These are phyloP conservation scores for Xanthia togata DNA, from an alignment of 2,888 invertebrate species.

Conservation along the genomic window DNA sequence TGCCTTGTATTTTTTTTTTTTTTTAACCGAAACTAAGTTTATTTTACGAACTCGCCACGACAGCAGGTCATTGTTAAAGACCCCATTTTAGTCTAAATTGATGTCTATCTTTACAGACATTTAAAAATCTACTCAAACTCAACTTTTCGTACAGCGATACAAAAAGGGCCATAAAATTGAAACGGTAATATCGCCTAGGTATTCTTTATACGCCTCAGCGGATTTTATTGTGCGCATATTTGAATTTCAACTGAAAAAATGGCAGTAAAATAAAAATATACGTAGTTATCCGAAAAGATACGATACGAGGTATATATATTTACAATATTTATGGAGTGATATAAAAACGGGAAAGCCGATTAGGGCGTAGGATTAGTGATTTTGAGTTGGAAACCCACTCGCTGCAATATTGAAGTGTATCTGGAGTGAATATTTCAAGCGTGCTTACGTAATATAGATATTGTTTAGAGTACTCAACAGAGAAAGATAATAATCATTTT, in stretches of 20 bases:
- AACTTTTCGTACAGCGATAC: neutral
- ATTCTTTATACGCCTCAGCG: conserved; percentile 14
- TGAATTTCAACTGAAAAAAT: conserved; percentile 23
- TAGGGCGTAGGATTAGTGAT: neutral
- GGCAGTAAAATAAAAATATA: conserved; percentile 30
- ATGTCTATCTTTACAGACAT: too few species aligned
- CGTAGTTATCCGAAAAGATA: neutral
- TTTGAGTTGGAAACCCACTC: neutral
- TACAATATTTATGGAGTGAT: conserved; percentile 4
- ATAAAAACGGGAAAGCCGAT: neutral
- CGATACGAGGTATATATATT: neutral
- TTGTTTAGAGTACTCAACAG: neutral
- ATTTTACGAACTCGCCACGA: neutral
- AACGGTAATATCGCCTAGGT: conserved; percentile 1
- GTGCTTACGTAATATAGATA: neutral
- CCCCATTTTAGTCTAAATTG: too few species aligned
- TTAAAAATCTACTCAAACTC: too few species aligned
- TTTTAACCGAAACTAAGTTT: neutral
- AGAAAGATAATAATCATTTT: too few species aligned
- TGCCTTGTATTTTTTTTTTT: too few species aligned
- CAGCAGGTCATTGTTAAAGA: too few species aligned
- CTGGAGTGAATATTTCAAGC: neutral
- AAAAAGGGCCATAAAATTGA: conserved; percentile 10
- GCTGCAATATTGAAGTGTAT: neutral
- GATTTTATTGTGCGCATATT: conserved; percentile 27